These are phyloP conservation scores for Lepisosteus osseus DNA, from an alignment of 2,113 vertebrate genomes.

Conservation along the genomic window DNA sequence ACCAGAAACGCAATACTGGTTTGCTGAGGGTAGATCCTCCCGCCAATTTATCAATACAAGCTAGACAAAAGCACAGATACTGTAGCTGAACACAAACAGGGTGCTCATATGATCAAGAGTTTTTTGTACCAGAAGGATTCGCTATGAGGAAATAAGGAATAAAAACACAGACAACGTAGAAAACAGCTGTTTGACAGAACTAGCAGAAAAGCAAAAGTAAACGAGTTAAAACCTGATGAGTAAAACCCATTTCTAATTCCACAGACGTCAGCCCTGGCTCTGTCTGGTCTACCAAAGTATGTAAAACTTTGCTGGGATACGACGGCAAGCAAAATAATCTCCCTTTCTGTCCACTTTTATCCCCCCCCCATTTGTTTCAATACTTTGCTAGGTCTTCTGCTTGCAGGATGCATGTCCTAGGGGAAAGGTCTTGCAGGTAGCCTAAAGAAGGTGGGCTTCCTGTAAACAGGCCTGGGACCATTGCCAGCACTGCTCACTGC, in stretches of 20 bases:
- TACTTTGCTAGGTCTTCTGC: constrained; percentile 1
- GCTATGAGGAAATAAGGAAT: background rate
- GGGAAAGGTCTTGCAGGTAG: constrained; percentile 31
- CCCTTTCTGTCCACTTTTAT: background rate
- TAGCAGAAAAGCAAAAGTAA: constrained; percentile 14
- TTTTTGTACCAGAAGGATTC: background rate
- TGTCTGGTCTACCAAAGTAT: too few relatives aligned
- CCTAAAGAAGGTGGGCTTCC: constrained; percentile 23
- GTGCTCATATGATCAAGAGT: background rate
- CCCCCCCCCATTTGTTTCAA: background rate
- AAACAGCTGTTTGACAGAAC: background rate
- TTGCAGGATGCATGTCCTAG: background rate
- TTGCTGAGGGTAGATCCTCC: background rate
- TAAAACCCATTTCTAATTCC: too few relatives aligned
- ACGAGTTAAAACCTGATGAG: too few relatives aligned
- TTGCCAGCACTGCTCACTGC: constrained; percentile 77
- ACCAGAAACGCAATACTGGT: background rate
- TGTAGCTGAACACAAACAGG: background rate
- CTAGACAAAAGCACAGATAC: background rate
- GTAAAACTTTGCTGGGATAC: background rate
- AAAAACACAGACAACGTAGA: background rate
- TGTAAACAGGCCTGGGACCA: constrained; percentile 31
- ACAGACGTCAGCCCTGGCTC: too few relatives aligned
- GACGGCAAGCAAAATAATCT: background rate
- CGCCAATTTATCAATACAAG: background rate